Conservation (phyloP, 2,797 vertebrate species). For the Cirrhinus mrigala region DNA sequence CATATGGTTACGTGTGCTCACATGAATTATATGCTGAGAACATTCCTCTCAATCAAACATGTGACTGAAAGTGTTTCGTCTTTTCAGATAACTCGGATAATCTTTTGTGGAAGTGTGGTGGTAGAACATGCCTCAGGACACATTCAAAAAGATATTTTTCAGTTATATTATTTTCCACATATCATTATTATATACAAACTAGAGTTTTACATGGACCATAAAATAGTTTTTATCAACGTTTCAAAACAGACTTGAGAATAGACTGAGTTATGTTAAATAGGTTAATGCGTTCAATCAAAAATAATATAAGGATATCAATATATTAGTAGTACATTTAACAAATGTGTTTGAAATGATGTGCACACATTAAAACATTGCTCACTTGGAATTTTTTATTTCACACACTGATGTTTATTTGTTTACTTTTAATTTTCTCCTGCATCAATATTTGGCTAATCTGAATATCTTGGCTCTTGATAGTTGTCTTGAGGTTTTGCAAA, state of each 20-base stretch:
- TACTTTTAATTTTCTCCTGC: not conserved
- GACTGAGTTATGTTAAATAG: not conserved
- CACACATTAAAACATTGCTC: not conserved
- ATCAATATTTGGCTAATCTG: slow-evolving; percentile 16
- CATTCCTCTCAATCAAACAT: slow-evolving; percentile 32
- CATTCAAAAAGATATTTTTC: not conserved
- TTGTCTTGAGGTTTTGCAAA: slow-evolving; percentile 1
- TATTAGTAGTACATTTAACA: not conserved
- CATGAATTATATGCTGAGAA: slow-evolving; percentile 27
- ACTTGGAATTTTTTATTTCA: not conserved
- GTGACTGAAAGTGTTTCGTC: not conserved
- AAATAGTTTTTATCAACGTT: not conserved
- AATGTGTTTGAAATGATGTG: not conserved
- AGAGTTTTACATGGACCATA: not conserved
- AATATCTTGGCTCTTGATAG: slow-evolving; percentile 6
- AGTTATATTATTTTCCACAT: not conserved
- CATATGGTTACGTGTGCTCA: slow-evolving; percentile 34
- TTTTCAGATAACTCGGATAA: not conserved
- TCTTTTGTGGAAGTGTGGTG: not conserved
- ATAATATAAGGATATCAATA: not conserved
- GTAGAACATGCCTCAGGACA: slow-evolving; percentile 16
- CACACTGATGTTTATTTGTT: slow-evolving; percentile 25
- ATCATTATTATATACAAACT: not conserved
- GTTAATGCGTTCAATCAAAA: not conserved
- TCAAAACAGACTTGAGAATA: not conserved